Percentiles rank a stretch among this genome's conserved stretches.
These are phyloP conservation scores for Aspiorhynchus laticeps DNA, from an alignment of 2,113 vertebrate genomes.

Conservation along the genomic window DNA sequence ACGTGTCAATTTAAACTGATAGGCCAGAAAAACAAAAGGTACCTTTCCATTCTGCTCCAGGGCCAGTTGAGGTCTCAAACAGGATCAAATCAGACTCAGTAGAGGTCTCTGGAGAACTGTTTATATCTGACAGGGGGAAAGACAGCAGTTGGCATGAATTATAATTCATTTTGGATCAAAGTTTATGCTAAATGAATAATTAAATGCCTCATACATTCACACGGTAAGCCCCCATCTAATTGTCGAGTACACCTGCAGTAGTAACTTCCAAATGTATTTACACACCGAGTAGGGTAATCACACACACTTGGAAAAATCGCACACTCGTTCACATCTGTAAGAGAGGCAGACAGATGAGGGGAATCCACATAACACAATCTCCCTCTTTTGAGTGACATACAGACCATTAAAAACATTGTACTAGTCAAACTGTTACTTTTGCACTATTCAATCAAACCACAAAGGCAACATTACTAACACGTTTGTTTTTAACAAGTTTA, in stretches of 20 bases:
- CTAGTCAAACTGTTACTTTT: neutral
- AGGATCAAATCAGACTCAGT: neutral
- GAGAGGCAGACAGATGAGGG: neutral
- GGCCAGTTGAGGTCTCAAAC: slow-evolving; percentile 37
- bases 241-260: neutral
- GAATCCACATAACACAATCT: neutral
- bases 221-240: neutral
- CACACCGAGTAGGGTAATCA: neutral
- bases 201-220: neutral
- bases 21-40: neutral
- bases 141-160: neutral
- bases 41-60: slow-evolving; percentile 39
- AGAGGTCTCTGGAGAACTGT: slow-evolving; percentile 2
- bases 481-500: neutral
- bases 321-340: neutral
- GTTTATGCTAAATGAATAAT: neutral
- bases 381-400: neutral
- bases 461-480: neutral
- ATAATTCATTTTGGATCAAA: neutral
- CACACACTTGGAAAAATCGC: neutral
- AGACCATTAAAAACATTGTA: neutral
- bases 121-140: slow-evolving; percentile 39
- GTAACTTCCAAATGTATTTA: neutral
- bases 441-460: neutral
- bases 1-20: neutral